Conservation (phyloP, 2,888 invertebrate genomes). For the Platypus cylindrus region DNA sequence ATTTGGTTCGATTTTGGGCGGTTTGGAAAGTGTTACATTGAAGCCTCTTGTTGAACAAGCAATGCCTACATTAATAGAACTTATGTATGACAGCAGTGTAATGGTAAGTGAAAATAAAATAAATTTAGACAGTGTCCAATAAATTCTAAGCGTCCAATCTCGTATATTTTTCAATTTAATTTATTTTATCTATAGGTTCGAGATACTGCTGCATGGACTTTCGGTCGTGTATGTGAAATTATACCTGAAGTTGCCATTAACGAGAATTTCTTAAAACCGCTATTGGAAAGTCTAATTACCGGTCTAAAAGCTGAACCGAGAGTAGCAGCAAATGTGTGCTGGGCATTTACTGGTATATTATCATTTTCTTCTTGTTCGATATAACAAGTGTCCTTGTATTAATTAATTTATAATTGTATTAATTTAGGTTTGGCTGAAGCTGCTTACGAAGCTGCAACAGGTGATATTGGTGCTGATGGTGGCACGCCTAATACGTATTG, state of each 20-base stretch:
- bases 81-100: constrained; percentile 90
- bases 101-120: constrained; percentile 94
- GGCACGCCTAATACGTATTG: constrained; percentile 81
- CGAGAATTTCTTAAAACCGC: constrained; percentile 66
- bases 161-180: constrained; percentile 1
- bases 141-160: background rate
- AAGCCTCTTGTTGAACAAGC: constrained; percentile 93
- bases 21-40: constrained; percentile 73
- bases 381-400: background rate
- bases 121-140: background rate
- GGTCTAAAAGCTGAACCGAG: constrained; percentile 88
- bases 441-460: constrained; percentile 79
- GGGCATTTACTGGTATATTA: constrained; percentile 81
- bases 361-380: background rate
- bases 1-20: constrained; percentile 75
- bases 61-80: constrained; percentile 86
- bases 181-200: constrained; percentile 44
- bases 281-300: constrained; percentile 68
- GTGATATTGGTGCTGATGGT: constrained; percentile 32
- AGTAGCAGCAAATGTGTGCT: constrained; percentile 97
- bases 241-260: constrained; percentile 91
- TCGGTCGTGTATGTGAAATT: constrained; percentile 94
- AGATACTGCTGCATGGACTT: constrained; percentile 92
- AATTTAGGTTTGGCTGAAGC: constrained; percentile 93
- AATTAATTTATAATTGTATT: background rate